Base-by-base conservation (phyloP, 2,888 invertebrate species). In the Camponotus fellah region DNA sequence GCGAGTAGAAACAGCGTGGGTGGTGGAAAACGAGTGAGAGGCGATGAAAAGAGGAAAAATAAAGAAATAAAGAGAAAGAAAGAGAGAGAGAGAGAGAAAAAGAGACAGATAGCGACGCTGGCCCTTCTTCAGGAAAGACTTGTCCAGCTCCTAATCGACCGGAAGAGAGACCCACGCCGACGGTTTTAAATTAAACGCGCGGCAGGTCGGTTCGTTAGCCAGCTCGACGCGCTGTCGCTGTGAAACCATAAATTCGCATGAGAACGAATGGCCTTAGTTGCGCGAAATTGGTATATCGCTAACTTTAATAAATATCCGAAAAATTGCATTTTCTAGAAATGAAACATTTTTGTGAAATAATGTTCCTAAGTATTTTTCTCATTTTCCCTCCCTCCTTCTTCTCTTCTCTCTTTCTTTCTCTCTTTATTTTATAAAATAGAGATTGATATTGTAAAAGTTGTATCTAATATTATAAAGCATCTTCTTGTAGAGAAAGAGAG, bases 81-180 rank as follows among this genome's bases (percentile, higher is more conserved):
- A 71, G 83, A 75, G 32, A 69, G 49, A 77, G 58, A 56, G 58
- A 86, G 60, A 85, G 69, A 76, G 21, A 72, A 4, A 75, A 49
- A 75, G 69, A 71, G 72, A 83, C 64, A 87, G 81, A 82, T 56
- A 79, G 74, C 64, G 21, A 40, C 17, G 40, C 49, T 60, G 43
- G 60, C 60, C 56, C 86, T 86, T 85, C 89, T 89, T 86, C 88
- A 84, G 86, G 90, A 92, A 91, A 91, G 90, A 90, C 89, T 90
- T 91, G 92, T 92, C 90, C 91, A 76, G 84, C 82, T 85, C 88
- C 90, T 92, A 93, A 93, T 93, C 92, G 92, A 92, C 89, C 92
- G 92, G 92, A 93, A 92, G 92, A 87, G 90, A 87, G 90, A 89
- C 83, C 86, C 85, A 82, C 91, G 85, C 91, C 82, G 88, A 89